Evolutionary conservation across 2,797 vertebrate genomes (phyloP), one percentile per base, ranked within the genome.

Genomic region (Miichthys miiuy): DNA sequence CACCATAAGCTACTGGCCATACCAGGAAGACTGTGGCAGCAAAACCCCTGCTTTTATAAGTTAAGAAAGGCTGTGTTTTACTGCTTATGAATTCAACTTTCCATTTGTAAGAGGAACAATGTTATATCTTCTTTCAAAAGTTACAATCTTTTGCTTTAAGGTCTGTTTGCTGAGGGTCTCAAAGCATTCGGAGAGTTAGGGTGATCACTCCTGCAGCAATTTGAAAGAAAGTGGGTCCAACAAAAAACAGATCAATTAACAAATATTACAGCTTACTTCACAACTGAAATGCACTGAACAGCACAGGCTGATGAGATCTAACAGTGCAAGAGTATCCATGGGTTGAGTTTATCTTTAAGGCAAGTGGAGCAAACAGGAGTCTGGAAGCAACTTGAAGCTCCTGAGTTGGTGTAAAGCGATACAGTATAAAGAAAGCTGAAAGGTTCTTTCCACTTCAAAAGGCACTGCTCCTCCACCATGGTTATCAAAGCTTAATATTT

Each of bases 401-500:
- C 77, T 10, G 76, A 81, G 68, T 77, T 79, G 75, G 63, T 78
- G 74, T 74, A 72, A 80, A 86, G 77, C 10, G 77, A 88, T 67
- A 64, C 67, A 66, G 62, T 57, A 71, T 47, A 83, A 72, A 91
- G 80, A 72, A 46, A 87, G 75, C 80, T 87, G 83, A 92, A 92
- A 88, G 83, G 66, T 85, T 77, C 48, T 87, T 91, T 89, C 82
- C 84, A 88, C 90, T 88, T 88, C 86, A 89, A 66, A 84, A 86
- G 81, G 62, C 84, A 78, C 83, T 79, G 87, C 85, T 88, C 82
- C 62, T 86, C 54, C 77, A 88, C 72, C 75, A 77, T 41, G 70
- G 62, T 89, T 91, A 91, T 91, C 90, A 90, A 89, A 86, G 85
- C 86, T 87, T 90, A 87, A 92, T 89, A 91, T 92, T 89, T 88